These are phyloP conservation scores for Chaitophorus viminalis DNA, from an alignment of 2,888 invertebrate genomes.

Conservation along the genomic window DNA sequence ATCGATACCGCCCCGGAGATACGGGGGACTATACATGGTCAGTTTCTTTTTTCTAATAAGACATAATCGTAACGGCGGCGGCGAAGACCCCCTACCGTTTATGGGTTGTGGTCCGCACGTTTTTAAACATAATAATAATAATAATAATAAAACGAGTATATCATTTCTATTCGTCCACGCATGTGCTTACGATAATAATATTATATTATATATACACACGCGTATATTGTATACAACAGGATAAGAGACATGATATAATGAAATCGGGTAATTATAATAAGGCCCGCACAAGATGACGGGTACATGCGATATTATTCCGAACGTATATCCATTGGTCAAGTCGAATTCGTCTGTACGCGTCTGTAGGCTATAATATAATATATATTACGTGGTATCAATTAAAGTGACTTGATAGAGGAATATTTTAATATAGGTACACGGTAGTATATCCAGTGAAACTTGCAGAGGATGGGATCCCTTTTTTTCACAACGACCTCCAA, in stretches of 20 bases:
- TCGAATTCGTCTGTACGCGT: no score
- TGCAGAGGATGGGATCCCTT: no score
- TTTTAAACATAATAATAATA: conserved; percentile 3
- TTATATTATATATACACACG: background rate
- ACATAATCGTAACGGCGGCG: conserved; percentile 30
- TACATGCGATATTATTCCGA: background rate
- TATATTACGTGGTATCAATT: no score
- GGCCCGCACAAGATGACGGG: conserved; percentile 36
- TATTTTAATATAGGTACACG: no score
- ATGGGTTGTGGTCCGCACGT: conserved; percentile 26
- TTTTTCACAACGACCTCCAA: no score
- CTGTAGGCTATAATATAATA: no score
- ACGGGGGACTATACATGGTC: background rate
- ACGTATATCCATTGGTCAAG: no score
- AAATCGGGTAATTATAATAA: conserved; percentile 34
- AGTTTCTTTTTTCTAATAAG: conserved; percentile 31
- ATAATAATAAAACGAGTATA: no score
- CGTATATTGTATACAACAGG: background rate
- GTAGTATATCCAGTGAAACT: no score
- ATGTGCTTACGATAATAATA: background rate
- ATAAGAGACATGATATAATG: background rate
- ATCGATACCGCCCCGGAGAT: conserved; percentile 2
- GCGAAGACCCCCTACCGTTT: conserved; percentile 33
- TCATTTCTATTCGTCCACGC: no score
- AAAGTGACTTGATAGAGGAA: no score